Conservation (phyloP, 2,113 vertebrate genomes). For the Rhinopithecus roxellana region DNA sequence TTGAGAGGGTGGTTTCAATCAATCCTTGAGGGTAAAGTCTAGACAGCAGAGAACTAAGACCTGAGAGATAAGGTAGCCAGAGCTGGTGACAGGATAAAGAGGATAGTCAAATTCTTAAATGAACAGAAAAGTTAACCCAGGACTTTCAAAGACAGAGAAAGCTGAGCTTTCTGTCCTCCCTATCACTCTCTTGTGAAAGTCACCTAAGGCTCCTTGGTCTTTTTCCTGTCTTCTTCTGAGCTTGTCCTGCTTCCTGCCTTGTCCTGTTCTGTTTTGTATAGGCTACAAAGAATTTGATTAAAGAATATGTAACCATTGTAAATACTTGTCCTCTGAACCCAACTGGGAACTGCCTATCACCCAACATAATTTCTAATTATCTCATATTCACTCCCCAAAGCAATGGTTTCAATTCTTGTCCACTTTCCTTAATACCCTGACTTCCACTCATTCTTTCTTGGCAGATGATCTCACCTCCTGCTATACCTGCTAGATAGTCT, state of each 20-base stretch:
- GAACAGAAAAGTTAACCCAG: neutral
- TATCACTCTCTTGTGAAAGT: neutral
- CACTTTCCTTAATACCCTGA: neutral
- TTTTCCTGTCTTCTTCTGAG: neutral
- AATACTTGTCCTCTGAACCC: neutral
- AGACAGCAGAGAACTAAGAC: neutral
- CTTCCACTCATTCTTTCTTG: neutral
- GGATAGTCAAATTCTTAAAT: constrained; percentile 10
- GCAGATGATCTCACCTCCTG: neutral
- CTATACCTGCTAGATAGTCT: neutral
- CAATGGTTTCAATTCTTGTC: constrained; percentile 12
- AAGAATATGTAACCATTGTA: neutral
- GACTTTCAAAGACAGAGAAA: neutral
- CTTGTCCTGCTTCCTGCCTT: neutral
- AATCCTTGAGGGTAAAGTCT: neutral
- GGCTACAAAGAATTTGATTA: neutral
- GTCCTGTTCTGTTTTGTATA: neutral
- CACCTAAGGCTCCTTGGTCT: neutral
- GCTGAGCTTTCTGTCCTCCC: neutral
- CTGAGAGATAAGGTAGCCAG: neutral
- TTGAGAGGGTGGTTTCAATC: neutral
- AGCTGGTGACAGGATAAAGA: neutral
- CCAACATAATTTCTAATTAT: neutral
- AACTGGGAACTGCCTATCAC: neutral
- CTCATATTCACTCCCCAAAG: constrained; percentile 31